Conservation (phyloP, 2,113 vertebrate genomes). For the Oreochromis aureus region DNA sequence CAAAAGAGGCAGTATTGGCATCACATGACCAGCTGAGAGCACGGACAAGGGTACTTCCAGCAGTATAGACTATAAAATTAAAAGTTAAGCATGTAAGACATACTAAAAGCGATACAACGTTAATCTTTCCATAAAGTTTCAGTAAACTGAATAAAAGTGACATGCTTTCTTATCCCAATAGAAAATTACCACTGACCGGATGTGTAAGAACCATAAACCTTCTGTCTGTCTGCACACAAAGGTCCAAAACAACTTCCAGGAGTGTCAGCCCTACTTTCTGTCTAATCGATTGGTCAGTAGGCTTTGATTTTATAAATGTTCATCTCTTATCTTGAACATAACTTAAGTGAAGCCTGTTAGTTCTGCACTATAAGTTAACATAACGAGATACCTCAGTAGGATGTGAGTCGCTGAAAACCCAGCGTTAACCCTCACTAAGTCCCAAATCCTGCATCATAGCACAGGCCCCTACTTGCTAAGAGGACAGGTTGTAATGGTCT, state of each 20-base stretch:
- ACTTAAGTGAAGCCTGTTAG: background rate
- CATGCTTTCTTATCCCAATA: background rate
- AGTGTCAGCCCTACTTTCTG: rapidly evolving
- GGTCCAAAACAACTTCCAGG: background rate
- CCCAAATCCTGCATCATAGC: background rate
- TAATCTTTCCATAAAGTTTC: background rate
- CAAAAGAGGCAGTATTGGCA: background rate
- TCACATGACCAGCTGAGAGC: background rate
- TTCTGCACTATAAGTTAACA: background rate
- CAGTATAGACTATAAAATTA: background rate
- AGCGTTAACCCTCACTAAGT: background rate
- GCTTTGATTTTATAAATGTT: background rate
- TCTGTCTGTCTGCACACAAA: background rate
- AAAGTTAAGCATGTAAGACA: background rate
- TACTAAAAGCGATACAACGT: rapidly evolving
- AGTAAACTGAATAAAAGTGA: background rate
- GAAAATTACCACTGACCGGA: rapidly evolving
- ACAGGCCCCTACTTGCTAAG: background rate
- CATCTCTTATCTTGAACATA: background rate
- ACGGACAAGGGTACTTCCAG: rapidly evolving
- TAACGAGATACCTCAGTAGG: background rate
- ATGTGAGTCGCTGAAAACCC: background rate
- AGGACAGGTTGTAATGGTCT: too few relatives aligned
- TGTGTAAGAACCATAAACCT: background rate
- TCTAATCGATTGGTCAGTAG: background rate